Percentiles rank a stretch among this genome's conserved stretches.
Evolutionary conservation across 2,113 vertebrate genomes (phyloP).

Genomic region (Electrona antarctica): DNA sequence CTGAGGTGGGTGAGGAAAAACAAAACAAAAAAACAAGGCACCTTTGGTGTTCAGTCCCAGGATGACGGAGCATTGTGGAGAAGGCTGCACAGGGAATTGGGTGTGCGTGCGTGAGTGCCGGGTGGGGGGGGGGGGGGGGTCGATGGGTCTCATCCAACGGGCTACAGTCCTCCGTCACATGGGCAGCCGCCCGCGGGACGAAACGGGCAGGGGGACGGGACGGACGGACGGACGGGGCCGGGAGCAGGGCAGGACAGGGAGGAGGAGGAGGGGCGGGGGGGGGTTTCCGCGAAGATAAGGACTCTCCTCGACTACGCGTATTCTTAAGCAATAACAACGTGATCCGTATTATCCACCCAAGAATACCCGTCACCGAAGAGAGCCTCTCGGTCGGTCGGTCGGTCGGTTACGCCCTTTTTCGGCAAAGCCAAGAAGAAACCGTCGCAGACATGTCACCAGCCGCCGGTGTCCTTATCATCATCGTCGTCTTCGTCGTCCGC

Average conservation of each 20-base stretch:
- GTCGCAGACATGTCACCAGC: conserved; percentile 20
- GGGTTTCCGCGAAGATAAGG: conserved; percentile 85
- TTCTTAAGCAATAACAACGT: conserved; percentile 99
- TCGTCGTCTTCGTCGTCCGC: conserved; percentile 41
- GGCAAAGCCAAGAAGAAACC: conserved; percentile 65
- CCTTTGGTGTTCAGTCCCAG: too few relatives aligned
- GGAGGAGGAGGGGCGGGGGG: conserved; percentile 44
- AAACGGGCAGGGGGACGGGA: conserved; percentile 14
- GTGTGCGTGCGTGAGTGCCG: background rate
- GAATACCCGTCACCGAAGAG: conserved; percentile 99
- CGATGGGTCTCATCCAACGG: conserved; percentile 43
- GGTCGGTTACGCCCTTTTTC: background rate
- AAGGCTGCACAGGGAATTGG: background rate
- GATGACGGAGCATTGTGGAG: too few relatives aligned
- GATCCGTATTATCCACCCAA: conserved; percentile 99
- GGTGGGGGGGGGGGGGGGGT: conserved; percentile 24
- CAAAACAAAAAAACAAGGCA: too few relatives aligned
- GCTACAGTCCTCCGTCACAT: conserved; percentile 44
- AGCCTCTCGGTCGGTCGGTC: conserved; percentile 79
- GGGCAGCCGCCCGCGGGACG: background rate
- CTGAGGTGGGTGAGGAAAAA: too few relatives aligned
- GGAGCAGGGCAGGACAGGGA: conserved; percentile 50
- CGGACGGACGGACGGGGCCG: conserved; percentile 28
- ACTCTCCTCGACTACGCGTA: conserved; percentile 99
- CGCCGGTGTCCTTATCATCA: conserved; percentile 49